Conservation (phyloP, 2,113 vertebrate species). For the Siphamia tubifer region DNA sequence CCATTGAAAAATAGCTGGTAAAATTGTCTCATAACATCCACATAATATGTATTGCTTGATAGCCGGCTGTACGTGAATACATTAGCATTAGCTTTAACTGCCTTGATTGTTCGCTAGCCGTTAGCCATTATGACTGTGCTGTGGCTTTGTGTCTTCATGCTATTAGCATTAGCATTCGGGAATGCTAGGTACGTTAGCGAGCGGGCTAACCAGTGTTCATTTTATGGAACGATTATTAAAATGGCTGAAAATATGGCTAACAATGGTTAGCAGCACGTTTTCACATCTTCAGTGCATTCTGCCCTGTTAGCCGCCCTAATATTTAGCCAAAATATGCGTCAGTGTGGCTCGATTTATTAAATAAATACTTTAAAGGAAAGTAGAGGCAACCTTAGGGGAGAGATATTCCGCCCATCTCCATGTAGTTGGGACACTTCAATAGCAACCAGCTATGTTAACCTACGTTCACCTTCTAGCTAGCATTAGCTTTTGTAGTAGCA, state of each 20-base stretch:
- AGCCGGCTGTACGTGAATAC: neutral
- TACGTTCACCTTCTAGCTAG: neutral
- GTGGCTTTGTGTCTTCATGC: slow-evolving; percentile 48
- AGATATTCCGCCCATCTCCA: neutral
- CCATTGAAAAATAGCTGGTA: neutral
- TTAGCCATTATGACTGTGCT: slow-evolving; percentile 25
- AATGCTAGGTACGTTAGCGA: slow-evolving; percentile 13
- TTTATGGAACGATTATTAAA: slow-evolving; percentile 51
- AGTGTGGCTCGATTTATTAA: neutral
- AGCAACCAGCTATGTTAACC: neutral
- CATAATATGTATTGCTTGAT: neutral
- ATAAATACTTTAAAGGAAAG: neutral
- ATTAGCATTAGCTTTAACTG: slow-evolving; percentile 41
- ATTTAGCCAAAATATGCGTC: rapidly evolving
- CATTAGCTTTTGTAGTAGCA: slow-evolving; percentile 10
- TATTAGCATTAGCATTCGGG: neutral
- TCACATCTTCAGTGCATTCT: neutral
- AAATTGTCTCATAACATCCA: neutral
- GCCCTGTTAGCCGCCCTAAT: rapidly evolving
- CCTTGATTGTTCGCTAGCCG: slow-evolving; percentile 24
- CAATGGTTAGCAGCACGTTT: slow-evolving; percentile 8
- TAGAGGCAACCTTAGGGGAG: neutral
- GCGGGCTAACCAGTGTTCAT: neutral
- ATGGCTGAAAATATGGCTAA: slow-evolving; percentile 58
- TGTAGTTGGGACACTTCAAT: neutral